A percentile compares a stretch with the other conserved stretches of the same genome.
These are phyloP conservation scores for Hydrophis major DNA, from an alignment of 2,797 vertebrate genomes.

Conservation along the genomic window DNA sequence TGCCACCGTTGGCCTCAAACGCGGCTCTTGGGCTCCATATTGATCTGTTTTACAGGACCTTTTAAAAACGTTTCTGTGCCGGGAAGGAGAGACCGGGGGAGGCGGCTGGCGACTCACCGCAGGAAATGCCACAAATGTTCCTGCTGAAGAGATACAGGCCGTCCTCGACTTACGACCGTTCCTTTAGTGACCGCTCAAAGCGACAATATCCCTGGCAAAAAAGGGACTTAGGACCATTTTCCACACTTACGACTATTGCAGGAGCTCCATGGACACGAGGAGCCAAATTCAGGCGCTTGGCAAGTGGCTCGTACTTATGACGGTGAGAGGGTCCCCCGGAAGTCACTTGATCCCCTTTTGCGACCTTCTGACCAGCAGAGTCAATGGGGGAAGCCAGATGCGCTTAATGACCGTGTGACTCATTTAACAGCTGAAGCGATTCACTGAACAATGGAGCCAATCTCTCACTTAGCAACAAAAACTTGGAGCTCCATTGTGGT, in stretches of 20 bases:
- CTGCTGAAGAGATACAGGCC: too few relatives aligned
- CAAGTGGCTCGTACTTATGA: background rate
- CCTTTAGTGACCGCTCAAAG: background rate
- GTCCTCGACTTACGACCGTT: too few relatives aligned
- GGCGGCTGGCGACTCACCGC: background rate
- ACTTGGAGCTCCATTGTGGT: background rate
- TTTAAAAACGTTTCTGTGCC: fast-evolving
- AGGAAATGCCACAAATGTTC: background rate
- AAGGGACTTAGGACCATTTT: background rate
- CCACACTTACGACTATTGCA: background rate
- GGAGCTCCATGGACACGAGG: background rate
- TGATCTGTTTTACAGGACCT: background rate
- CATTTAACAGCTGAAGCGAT: background rate
- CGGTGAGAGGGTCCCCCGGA: too few relatives aligned
- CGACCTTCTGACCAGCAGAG: too few relatives aligned
- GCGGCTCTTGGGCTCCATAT: background rate
- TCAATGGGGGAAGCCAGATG: background rate
- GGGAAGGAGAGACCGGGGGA: fast-evolving
- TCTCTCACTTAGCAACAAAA: background rate
- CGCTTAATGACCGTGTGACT: background rate
- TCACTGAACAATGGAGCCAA: background rate
- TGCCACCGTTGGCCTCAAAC: background rate
- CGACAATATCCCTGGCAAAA: background rate
- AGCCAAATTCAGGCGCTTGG: background rate
- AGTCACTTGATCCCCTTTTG: too few relatives aligned